Evolutionary conservation across 2,888 invertebrate species (phyloP), one percentile per base, ranked within the genome.

Genomic region (Tipula confusa): DNA sequence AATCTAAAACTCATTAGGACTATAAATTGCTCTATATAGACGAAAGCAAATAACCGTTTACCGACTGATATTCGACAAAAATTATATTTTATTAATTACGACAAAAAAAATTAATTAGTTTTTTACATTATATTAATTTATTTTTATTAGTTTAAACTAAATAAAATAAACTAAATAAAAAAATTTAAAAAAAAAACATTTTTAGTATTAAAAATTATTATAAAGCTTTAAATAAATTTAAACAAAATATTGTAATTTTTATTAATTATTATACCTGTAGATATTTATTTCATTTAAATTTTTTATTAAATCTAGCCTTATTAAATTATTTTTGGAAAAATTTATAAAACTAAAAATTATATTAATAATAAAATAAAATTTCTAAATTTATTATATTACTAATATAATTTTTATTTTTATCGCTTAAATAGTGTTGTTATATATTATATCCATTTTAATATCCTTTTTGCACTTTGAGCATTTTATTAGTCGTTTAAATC

Each of bases 401-500:
- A 64, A 24, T 64, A 11, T 64, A 64, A 9, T 64, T 64, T 36
- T n/a, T n/a, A n/a, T n/a, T 64, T 64, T 64, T 64, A 24, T 64
- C 24, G 64, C 64, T 43, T 43, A 7, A 3, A 43, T n/a, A n/a
- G n/a, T n/a, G n/a, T n/a, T 24, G 18, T 64, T 64, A 6, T 64
- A 24, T 64, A n/a, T n/a, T n/a, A 64, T n/a, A 64, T 64, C 64
- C 64, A 64, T 64, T 24, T 64, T 64, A n/a, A 64, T 64, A 64
- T 64, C n/a, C n/a, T n/a, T 64, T 64, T 64, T 64, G 64, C 64
- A 64, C 64, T 64, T 64, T 64, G 64, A 64, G 64, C 64, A 64
- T 64, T 64, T 64, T 64, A 64, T 4, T 64, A 64, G 24, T 64
- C 64, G 64, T 64, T 24, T 64, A n/a, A n/a, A 64, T 64, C 5